Evolutionary conservation across 2,797 vertebrate genomes (phyloP), one percentile per base, ranked within the genome.

Genomic region (Rhincodon typus): DNA sequence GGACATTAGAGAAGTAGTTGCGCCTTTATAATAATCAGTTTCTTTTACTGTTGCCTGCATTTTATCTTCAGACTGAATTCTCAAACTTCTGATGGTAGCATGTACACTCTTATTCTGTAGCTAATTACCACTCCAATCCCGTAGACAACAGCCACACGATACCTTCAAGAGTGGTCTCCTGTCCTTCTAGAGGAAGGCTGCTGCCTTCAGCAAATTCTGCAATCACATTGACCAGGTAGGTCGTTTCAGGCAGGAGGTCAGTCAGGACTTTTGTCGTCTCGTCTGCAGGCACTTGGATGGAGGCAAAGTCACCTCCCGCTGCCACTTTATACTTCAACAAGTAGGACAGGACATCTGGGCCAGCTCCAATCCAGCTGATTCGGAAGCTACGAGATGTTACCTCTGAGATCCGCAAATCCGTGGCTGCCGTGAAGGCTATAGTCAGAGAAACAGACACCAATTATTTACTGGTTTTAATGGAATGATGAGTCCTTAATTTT

Each of bases 161-260:
- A 99, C 99, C 99, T 98, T 99, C 98, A 74, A 97, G 96, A 0
- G 99, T 99, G 70, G 98, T 99, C 97, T 99, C 98, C 7, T 98
- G 97, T 96, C 98, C 99, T 1, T 96, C 97, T 94, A 98, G 79
- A 7, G 99, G 97, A 95, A 98, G 96, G 50, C 99, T 99, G 86
- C 98, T 98, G 77, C 98, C 98, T 17, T 98, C 98, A 7, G 98
- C 97, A 2, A 99, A 99, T 94, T 99, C 98, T 2, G 99, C 98
- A 1, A 97, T 97, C 95, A 99, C 97, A 12, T 97, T 98, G 97
- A 99, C 98, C 46, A 98, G 79, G 0, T 99, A 99, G 91, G 98
- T 98, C 67, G 99, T 99, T 97, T 98, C 97, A 1, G 99, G 99
- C 17, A 97, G 97, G 95, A 99, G 98, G 96, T 98, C 97, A 91